Evolutionary conservation across 2,113 vertebrate genomes (phyloP).

Genomic region (Cyanocitta stelleri): DNA sequence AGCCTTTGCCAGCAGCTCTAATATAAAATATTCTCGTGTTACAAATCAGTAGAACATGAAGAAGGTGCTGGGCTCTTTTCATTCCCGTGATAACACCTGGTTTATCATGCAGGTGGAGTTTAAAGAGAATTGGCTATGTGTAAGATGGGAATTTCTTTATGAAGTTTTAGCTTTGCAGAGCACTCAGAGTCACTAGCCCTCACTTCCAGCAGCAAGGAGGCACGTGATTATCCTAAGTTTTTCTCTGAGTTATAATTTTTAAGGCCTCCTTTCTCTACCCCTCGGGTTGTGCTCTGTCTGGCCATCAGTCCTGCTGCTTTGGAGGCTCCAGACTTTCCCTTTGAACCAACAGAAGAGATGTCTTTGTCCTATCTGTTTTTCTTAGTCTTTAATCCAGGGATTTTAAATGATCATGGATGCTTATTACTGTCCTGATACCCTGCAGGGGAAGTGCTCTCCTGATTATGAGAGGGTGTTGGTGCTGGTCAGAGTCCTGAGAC

Average conservation of each 20-base stretch:
- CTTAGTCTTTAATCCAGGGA: not conserved
- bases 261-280: not conserved
- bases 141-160: not conserved
- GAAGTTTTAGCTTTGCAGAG: not conserved
- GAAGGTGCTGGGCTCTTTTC: not conserved
- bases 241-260: not conserved
- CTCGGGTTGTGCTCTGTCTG: fast-evolving
- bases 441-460: not conserved
- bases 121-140: not conserved
- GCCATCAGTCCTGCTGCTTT: not conserved
- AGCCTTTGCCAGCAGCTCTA: not conserved
- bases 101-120: not conserved
- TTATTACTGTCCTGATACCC: not conserved
- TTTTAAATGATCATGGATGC: not conserved
- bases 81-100: not conserved
- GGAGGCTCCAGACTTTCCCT: not conserved
- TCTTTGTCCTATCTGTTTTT: not conserved
- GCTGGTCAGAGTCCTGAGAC: not conserved
- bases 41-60: not conserved
- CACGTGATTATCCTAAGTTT: not conserved
- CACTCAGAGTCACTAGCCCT: not conserved
- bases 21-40: not conserved
- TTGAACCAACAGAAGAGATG: not conserved
- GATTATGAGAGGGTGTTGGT: not conserved
- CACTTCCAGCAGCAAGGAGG: not conserved